Base-by-base conservation (phyloP, 2,888 invertebrate species). In the Timema cristinae region DNA sequence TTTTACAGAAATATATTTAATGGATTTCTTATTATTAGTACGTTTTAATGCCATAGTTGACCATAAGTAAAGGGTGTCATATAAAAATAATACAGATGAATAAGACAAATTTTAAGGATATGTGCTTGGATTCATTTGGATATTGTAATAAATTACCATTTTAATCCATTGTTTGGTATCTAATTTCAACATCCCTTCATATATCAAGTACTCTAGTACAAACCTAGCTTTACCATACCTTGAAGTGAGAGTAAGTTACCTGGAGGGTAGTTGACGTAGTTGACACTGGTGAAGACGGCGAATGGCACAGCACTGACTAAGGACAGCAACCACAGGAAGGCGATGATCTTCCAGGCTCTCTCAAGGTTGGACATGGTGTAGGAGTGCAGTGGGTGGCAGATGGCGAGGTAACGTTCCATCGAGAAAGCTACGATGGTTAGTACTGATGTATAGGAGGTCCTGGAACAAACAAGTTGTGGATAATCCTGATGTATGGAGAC, bases 391-490 rank as follows among this genome's bases (percentile, higher is more conserved):
- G 96, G 95, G 81, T 95, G 92, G 80, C 96, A 96, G 79, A 96
- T 95, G 51, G 95, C 95, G 76, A 95, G 84, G 84, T 95, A 94
- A 63, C 96, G 87, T 84, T 96, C 96, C 83, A 92, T 89, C 0
- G 95, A 95, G 83, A 96, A 96, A 5, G 94, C 94, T 66, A 95
- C 94, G 77, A 96, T 95, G 48, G 95, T 96, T 79, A 96, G 84
- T 68, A 95, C 93, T 0, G 95, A 95, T 1, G 94, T 94, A 82
- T 95, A 95, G 0, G 94, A 92, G 0, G 94, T 93, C 82, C 94
- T 94, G 84, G 32, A 83, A 85, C 76, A 32, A 63, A 4, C 4
- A 32, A 32, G 32, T 32, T 32, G 32, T 32, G 1, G 32, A 2
- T 32, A 32, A 32, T 32, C 1, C 32, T 32, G 32, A 32, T 32